Conservation (phyloP, 2,888 invertebrate species). For the Eudemis profundana region DNA sequence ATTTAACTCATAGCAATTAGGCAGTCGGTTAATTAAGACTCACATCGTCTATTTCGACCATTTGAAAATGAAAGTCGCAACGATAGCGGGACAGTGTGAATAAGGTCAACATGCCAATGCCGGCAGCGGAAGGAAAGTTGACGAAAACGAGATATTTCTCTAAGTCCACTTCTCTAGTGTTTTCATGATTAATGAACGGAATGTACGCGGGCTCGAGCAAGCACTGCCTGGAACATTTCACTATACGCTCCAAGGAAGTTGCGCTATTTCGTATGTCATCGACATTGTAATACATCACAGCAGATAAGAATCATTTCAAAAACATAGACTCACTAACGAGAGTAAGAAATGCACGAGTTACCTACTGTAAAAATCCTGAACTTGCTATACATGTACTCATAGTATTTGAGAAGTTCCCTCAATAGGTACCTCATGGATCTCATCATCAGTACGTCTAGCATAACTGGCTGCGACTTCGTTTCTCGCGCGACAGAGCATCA, state of each 20-base stretch:
- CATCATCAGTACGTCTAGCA: too few species aligned
- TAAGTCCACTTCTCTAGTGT: constrained; percentile 14
- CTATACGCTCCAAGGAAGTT: constrained; percentile 29
- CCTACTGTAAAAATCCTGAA: too few species aligned
- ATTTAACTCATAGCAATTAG: constrained; percentile 29
- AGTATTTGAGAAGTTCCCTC: too few species aligned
- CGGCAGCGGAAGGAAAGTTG: constrained; percentile 69
- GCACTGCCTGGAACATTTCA: constrained; percentile 22
- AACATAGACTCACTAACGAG: too few species aligned
- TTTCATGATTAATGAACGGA: constrained; percentile 19
- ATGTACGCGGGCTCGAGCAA: neutral
- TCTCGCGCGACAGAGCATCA: too few species aligned
- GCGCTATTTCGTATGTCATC: constrained; percentile 10
- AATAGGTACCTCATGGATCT: too few species aligned
- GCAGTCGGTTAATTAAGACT: constrained; percentile 43
- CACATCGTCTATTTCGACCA: constrained; percentile 47
- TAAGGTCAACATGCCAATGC: constrained; percentile 69
- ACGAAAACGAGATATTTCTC: constrained; percentile 48
- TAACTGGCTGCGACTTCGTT: too few species aligned
- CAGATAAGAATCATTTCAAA: neutral
- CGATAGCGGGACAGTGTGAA: constrained; percentile 61
- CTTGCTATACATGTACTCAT: too few species aligned
- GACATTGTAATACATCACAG: neutral
- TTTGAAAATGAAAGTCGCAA: constrained; percentile 67
- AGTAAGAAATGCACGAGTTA: too few species aligned